phyloP scores from a whole-genome alignment of 1,140 invertebrate species.

The Nomia melanderi region DNA sequence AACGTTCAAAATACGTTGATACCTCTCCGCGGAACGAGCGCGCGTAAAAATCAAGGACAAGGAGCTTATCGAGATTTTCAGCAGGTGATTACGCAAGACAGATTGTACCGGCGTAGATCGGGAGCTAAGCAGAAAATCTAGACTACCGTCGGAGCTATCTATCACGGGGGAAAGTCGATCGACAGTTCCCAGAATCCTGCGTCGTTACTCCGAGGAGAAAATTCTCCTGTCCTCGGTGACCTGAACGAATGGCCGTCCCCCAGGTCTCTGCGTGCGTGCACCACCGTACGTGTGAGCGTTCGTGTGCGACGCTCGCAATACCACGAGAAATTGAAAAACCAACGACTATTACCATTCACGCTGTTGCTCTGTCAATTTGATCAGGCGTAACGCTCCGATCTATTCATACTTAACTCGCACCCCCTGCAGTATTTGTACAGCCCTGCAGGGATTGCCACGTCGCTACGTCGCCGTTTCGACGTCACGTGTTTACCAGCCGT shows the following conservation, averaged over 20 bases:
- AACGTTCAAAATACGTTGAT: too few relatives aligned
- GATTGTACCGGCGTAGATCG: conserved; percentile 15
- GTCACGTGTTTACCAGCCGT: background rate
- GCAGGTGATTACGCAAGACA: conserved; percentile 20
- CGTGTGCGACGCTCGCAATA: background rate
- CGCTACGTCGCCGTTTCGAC: background rate
- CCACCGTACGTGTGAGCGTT: background rate
- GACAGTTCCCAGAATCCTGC: conserved; percentile 20
- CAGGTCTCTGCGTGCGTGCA: too few relatives aligned
- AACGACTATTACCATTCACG: conserved; percentile 39
- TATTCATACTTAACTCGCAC: conserved; percentile 10
- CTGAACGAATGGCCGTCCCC: conserved; percentile 19
- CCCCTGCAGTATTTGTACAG: conserved; percentile 18
- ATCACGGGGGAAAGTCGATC: conserved; percentile 46
- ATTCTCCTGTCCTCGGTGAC: conserved; percentile 20
- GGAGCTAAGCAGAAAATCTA: conserved; percentile 43
- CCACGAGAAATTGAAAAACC: conserved; percentile 54
- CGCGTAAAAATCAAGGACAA: background rate
- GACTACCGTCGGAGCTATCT: conserved; percentile 42
- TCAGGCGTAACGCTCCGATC: background rate
- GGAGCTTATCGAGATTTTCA: conserved; percentile 25
- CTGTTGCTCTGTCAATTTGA: conserved; percentile 44
- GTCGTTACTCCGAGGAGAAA: conserved; percentile 26
- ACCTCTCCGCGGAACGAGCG: background rate
- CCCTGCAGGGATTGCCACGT: background rate